phyloP scores from a whole-genome alignment of 2,888 invertebrate genomes.

The Plebejus melissa region DNA sequence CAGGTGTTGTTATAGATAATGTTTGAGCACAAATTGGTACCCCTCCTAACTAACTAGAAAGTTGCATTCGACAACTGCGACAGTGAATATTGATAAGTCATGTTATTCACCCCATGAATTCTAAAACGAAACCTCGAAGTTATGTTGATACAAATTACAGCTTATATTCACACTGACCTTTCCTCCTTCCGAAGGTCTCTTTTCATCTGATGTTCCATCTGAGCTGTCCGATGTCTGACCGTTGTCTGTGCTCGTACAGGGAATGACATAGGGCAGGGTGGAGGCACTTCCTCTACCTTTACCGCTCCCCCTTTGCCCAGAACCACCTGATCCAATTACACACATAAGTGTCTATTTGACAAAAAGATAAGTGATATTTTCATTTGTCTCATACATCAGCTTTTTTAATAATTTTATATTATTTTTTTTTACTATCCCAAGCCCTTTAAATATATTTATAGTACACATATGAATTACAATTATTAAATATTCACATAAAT shows the following conservation, averaged over 20 bases:
- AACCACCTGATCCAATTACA: conserved; percentile 41
- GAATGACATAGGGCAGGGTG: conserved; percentile 72
- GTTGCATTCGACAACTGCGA: conserved; percentile 1
- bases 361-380: not conserved
- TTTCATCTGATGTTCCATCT: conserved; percentile 65
- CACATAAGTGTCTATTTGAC: not conserved
- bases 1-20: not conserved
- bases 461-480: not conserved
- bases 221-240: conserved; percentile 71
- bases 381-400: not conserved
- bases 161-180: conserved; percentile 53
- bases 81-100: conserved; percentile 12
- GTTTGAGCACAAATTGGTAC: conserved; percentile 12
- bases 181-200: conserved; percentile 55
- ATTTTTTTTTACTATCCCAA: not conserved
- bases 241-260: conserved; percentile 63
- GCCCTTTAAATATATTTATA: not conserved
- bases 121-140: not conserved
- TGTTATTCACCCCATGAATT: conserved; percentile 22
- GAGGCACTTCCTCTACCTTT: conserved; percentile 66
- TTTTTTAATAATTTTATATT: not conserved
- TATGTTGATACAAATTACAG: not conserved
- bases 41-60: conserved; percentile 28
- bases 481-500: not conserved
- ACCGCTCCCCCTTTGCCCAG: conserved; percentile 65